Base-by-base conservation (phyloP, 2,113 vertebrate genomes). In the Ardeotis arabs region DNA sequence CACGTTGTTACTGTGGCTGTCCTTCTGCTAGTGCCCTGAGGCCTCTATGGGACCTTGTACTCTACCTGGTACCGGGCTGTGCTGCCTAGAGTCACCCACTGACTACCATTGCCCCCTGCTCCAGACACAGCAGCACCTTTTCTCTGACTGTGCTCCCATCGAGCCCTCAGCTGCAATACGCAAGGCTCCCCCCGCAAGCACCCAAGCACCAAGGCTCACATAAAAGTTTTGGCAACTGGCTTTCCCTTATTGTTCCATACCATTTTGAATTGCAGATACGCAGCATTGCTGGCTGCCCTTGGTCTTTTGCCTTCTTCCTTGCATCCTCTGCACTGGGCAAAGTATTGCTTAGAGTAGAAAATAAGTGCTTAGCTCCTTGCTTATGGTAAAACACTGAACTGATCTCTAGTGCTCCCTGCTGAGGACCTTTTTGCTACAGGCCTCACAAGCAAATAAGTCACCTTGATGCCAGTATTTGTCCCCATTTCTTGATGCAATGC, bases 401-500 rank as follows among this genome's bases (percentile, higher is more conserved):
- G 23, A 52, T 59, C 45, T 27, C 73, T 90, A 49, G 44, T 93
- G 62, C 69, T 90, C 69, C 73, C 64, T 22, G 33, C 85, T 75
- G 52, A 86, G 58, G 69, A 81, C 29, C 15, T 82, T 93, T 87
- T 79, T 13, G 29, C 62, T 58, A 39, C 15, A 19, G 87, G 58
- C 60, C 95, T 89, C 80, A 31, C 73, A 82, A 80, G 69, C 76
- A 95, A 93, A 91, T 95, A 95, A 92, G 95, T 97, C 95, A 96
- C 95, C 86, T 96, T 91, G 95, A 62, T 92, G 73, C 80, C 96
- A 93, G 21, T 91, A 82, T 90, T 92, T 79, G 84, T 95, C 62
- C 77, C 86, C 16, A 45, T 92, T 94, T 83, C 91, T 84, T 89
- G 86, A 62, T 94, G 87, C 80, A 77, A 67, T 67, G 93, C 84